Conservation (phyloP, 2,113 vertebrate species). For the Burhinus oedicnemus region DNA sequence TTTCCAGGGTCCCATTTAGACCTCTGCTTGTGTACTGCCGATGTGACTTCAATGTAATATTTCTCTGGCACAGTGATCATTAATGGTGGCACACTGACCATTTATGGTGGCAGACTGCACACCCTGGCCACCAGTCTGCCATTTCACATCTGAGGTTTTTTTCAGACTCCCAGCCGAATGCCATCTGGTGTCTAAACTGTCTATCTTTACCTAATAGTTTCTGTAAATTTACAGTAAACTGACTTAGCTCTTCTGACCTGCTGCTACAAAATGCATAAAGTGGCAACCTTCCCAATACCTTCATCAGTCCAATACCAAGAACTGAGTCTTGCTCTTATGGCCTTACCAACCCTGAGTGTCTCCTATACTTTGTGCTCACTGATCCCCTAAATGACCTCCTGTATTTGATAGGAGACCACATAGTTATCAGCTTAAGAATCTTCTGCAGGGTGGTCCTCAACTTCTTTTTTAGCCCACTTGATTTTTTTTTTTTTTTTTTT, state of each 20-base stretch:
- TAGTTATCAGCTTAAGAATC: background rate
- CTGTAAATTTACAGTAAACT: background rate
- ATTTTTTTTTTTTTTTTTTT: background rate
- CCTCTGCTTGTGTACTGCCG: background rate
- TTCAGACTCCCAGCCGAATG: background rate
- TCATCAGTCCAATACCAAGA: background rate
- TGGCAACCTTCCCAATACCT: background rate
- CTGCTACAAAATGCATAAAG: background rate
- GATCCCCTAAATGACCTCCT: background rate
- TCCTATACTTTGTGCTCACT: background rate
- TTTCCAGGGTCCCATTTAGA: background rate
- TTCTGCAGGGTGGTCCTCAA: background rate
- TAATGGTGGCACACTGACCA: background rate
- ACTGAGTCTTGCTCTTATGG: background rate
- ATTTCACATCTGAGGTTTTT: background rate
- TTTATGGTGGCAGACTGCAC: background rate
- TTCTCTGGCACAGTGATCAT: background rate
- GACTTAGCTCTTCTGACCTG: background rate
- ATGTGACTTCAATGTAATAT: background rate
- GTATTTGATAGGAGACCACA: background rate
- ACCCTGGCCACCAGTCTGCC: background rate
- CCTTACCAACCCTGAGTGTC: background rate
- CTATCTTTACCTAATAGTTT: background rate
- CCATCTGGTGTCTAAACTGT: background rate
- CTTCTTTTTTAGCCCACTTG: background rate